These are phyloP conservation scores for Cryptophagus acutangulus DNA, from an alignment of 2,888 invertebrate genomes.

Conservation along the genomic window DNA sequence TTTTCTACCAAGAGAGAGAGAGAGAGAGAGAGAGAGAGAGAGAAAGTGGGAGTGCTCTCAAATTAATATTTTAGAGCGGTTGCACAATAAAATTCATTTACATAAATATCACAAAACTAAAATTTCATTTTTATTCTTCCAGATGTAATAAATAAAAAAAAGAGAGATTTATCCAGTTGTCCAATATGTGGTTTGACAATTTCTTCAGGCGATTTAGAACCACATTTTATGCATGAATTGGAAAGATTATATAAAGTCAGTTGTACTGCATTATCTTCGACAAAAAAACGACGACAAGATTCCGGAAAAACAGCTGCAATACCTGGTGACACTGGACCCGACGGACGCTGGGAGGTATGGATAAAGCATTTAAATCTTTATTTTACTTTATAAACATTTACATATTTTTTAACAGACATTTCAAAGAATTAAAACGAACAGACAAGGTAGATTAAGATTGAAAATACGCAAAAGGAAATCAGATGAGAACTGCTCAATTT, in stretches of 20 bases:
- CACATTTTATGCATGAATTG: constrained; percentile 65
- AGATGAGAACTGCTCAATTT: constrained; percentile 64
- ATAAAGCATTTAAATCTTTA: constrained; percentile 7
- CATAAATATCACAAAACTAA: not conserved
- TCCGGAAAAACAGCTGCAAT: constrained; percentile 44
- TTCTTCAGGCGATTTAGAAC: constrained; percentile 61
- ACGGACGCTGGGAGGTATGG: constrained; percentile 63
- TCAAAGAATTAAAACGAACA: constrained; percentile 64
- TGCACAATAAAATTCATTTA: too few species aligned
- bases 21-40: too few species aligned
- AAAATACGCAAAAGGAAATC: constrained; percentile 64
- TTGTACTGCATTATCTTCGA: constrained; percentile 48
- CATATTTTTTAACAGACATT: constrained; percentile 53
- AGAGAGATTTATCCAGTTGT: constrained; percentile 51
- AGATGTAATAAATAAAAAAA: constrained; percentile 42
- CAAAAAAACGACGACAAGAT: constrained; percentile 46
- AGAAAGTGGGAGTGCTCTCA: too few species aligned
- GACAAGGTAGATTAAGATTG: constrained; percentile 62
- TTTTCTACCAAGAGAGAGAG: too few species aligned
- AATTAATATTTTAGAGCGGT: too few species aligned
- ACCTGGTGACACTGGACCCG: constrained; percentile 51
- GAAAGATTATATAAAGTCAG: constrained; percentile 62
- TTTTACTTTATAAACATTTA: constrained; percentile 5
- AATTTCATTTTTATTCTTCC: constrained; percentile 11
- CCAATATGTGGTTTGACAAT: constrained; percentile 67